These are phyloP conservation scores for Paradisaea rubra DNA, from an alignment of 2,113 vertebrate species.

Conservation along the genomic window DNA sequence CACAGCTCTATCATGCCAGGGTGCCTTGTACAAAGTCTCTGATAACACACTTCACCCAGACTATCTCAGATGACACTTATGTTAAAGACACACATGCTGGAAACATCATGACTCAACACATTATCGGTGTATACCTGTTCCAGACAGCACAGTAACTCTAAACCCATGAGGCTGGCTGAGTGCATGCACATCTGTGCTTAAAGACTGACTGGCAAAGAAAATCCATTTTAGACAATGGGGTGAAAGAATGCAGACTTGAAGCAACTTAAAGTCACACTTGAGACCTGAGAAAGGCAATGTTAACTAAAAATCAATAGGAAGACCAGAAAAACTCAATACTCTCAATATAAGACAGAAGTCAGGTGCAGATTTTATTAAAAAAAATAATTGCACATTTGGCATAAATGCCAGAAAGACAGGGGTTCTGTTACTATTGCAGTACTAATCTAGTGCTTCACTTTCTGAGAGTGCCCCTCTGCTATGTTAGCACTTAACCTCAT, in stretches of 20 bases:
- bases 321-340: background rate
- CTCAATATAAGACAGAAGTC: background rate
- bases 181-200: background rate
- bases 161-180: background rate
- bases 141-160: background rate
- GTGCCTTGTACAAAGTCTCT: background rate
- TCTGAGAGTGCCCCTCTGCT: background rate
- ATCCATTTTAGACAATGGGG: background rate
- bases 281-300: background rate
- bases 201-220: background rate
- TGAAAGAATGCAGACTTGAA: background rate
- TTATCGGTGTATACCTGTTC: rapidly evolving
- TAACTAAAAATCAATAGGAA: background rate
- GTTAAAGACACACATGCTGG: background rate
- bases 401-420: background rate
- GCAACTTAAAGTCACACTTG: background rate
- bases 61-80: background rate
- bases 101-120: background rate
- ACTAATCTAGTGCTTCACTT: background rate
- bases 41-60: background rate
- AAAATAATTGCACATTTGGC: background rate
- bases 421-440: background rate
- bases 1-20: background rate
- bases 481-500: background rate
- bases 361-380: background rate